Evolutionary conservation across 2,797 vertebrate genomes (phyloP).

Genomic region (Hipposideros larvatus): DNA sequence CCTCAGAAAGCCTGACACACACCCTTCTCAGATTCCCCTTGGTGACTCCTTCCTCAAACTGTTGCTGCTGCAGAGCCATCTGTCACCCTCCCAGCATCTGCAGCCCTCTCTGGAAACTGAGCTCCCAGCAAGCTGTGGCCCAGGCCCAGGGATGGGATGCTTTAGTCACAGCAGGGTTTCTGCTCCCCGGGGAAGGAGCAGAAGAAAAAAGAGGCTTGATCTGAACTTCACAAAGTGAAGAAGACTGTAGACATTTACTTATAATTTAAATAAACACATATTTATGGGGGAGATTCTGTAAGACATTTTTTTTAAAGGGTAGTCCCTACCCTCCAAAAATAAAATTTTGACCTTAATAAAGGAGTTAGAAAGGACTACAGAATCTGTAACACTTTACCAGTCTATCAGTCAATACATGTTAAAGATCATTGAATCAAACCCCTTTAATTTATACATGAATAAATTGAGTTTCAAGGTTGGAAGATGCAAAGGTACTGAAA

Average conservation of each 20-base stretch:
- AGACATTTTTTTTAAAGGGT: background rate
- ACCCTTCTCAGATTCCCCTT: slow-evolving; percentile 12
- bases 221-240: background rate
- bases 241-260: background rate
- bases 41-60: slow-evolving; percentile 58
- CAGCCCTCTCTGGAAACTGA: slow-evolving; percentile 51
- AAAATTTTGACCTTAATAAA: background rate
- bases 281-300: background rate
- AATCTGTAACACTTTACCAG: background rate
- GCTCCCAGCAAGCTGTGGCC: slow-evolving; percentile 44
- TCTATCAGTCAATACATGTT: background rate
- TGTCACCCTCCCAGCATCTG: slow-evolving; percentile 42
- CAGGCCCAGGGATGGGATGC: background rate
- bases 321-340: background rate
- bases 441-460: background rate
- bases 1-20: background rate
- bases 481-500: background rate
- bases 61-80: slow-evolving; percentile 67
- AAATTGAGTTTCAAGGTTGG: background rate
- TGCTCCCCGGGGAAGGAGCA: background rate
- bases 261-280: background rate
- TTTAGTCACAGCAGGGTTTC: background rate
- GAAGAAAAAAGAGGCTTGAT: background rate
- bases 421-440: slow-evolving; percentile 1
- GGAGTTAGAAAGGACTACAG: background rate